Percentiles rank a stretch among this genome's conserved stretches.
These are phyloP conservation scores for Sitta europaea DNA, from an alignment of 2,113 vertebrate species.

Conservation along the genomic window DNA sequence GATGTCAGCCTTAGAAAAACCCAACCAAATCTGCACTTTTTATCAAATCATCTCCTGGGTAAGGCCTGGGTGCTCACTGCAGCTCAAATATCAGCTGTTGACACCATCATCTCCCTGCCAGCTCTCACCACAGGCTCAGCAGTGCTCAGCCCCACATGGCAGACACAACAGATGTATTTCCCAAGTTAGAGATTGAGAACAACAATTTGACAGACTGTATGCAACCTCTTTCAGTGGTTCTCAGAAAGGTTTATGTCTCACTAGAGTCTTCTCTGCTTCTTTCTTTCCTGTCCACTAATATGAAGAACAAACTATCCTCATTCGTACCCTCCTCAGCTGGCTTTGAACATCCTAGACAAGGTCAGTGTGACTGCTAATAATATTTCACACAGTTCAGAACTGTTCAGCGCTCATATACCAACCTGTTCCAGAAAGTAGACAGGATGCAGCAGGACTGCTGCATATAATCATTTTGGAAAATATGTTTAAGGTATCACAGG, in stretches of 20 bases:
- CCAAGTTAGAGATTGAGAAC: neutral
- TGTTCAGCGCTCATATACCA: neutral
- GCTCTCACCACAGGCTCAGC: neutral
- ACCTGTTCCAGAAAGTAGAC: neutral
- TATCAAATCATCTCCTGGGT: neutral
- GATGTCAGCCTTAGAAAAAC: neutral
- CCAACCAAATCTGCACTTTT: neutral
- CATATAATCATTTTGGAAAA: neutral
- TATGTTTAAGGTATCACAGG: neutral
- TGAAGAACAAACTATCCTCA: neutral
- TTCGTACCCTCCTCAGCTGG: neutral
- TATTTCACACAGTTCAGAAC: neutral
- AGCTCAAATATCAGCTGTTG: neutral
- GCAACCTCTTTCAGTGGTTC: neutral
- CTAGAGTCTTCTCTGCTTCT: neutral
- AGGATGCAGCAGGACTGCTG: neutral
- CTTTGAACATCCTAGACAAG: neutral
- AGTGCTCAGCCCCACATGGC: accelerated
- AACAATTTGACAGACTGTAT: neutral
- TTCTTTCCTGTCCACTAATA: neutral
- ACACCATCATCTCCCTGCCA: neutral
- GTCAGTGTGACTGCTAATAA: neutral
- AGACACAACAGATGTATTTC: neutral
- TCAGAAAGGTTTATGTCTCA: neutral
- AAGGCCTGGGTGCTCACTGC: neutral